Percentiles rank a stretch among this genome's conserved stretches.
Evolutionary conservation across 1,140 invertebrate species (phyloP).

Genomic region (Scaptomyza pallida): DNA sequence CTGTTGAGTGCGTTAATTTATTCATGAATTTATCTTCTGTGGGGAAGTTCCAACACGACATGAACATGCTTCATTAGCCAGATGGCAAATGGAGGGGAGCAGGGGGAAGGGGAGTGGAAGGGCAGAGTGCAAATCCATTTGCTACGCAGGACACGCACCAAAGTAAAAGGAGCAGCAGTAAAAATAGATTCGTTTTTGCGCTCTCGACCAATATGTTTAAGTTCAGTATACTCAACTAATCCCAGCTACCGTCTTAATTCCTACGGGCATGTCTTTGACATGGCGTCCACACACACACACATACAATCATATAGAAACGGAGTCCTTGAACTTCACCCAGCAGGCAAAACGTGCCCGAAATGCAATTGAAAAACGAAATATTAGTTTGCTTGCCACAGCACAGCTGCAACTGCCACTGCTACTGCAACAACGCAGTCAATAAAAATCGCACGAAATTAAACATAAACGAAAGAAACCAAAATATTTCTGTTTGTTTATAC

Average conservation of each 20-base stretch:
- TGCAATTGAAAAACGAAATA: constrained; percentile 6
- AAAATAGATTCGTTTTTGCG: constrained; percentile 4
- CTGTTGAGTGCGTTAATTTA: constrained; percentile 75
- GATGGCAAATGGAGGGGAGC: too few species aligned
- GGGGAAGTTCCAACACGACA: not conserved
- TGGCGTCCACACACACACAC: not conserved
- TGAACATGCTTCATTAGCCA: constrained; percentile 27
- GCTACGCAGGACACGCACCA: constrained; percentile 66
- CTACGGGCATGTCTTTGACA: constrained; percentile 56
- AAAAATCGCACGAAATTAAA: constrained; percentile 55
- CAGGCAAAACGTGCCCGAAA: constrained; percentile 20
- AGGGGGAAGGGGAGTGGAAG: not conserved
- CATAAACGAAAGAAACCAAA: constrained; percentile 41
- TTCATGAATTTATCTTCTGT: constrained; percentile 63
- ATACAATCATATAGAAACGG: not conserved
- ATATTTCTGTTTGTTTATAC: constrained; percentile 56
- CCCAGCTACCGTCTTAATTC: constrained; percentile 60
- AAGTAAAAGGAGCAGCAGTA: not conserved
- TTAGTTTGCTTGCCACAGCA: constrained; percentile 19
- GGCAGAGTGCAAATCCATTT: constrained; percentile 40
- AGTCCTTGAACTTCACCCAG: constrained; percentile 64
- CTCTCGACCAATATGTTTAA: constrained; percentile 54
- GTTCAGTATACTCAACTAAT: constrained; percentile 51
- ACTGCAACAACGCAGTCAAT: constrained; percentile 28
- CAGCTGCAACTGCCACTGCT: not conserved